Evolutionary conservation across 2,797 vertebrate species (phyloP), one percentile per base, ranked within the genome.

Genomic region (Crocidura indochinensis): DNA sequence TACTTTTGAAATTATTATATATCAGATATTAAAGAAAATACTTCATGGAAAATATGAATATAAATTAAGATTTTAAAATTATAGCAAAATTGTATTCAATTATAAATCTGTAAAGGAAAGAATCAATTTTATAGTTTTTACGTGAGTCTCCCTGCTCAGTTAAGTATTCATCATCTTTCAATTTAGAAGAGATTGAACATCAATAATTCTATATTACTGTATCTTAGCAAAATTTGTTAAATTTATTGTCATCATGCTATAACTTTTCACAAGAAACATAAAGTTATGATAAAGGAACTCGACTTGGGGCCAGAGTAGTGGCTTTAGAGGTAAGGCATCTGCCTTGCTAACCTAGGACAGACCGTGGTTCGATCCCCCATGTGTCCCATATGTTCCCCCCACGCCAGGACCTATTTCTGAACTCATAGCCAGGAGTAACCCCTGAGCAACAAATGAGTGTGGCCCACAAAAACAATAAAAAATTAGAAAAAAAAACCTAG

Each of bases 161-260:
- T 92, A 87, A 91, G 80, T 94, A 65, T 96, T 97, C 91, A 91
- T 62, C 1, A n/a, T 87, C 65, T 96, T 97, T 97, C 87, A 95
- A 46, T 97, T 94, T 92, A 76, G 82, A 94, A 94, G 7, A 83
- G 88, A 95, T 81, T 72, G 56, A 75, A 56, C 68, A 88, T 84
- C 79, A 92, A 51, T 86, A 94, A 91, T 93, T 95, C 47, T 60
- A n/a, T 93, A 72, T 90, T 44, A 90, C 26, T 94, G 26, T 74
- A 47, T 94, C 97, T 94, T 71, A 92, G 87, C 1, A 94, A 94
- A 83, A 10, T 11, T 56, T 10, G 22, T 31, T 72, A 19, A 65
- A 0, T 12, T 94, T 72, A 14, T 44, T 62, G 53, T 12, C 3
- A 26, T 46, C 0, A 0, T 11, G 47, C 10, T n/a, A n/a, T 60